These are phyloP conservation scores for Hypolimnas misippus DNA, from an alignment of 2,888 invertebrate genomes.

Conservation along the genomic window DNA sequence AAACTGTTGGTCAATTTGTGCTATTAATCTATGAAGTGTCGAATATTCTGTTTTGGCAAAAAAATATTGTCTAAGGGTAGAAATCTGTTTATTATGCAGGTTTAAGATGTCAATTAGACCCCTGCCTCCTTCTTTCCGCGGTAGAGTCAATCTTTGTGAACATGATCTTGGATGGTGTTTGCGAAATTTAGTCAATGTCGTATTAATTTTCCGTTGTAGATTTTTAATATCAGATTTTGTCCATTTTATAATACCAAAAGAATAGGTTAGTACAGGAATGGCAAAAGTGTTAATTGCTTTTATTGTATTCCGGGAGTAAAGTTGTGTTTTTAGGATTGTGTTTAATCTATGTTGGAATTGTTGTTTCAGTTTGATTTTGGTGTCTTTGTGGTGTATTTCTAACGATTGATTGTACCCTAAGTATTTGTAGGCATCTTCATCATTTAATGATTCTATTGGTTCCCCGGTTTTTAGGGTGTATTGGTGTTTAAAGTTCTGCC, in stretches of 20 bases:
- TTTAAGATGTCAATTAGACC: neutral
- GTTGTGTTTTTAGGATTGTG: neutral
- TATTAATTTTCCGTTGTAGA: neutral
- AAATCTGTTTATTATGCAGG: neutral
- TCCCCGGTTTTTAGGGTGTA: too few relatives aligned
- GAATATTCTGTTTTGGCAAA: too few relatives aligned
- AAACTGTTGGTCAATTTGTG: neutral
- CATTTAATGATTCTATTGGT: too few relatives aligned
- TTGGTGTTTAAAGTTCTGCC: neutral
- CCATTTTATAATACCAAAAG: too few relatives aligned
- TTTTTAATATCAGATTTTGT: neutral
- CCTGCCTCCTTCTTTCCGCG: neutral
- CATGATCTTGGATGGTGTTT: conserved; percentile 1
- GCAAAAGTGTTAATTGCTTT: too few relatives aligned
- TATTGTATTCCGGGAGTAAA: neutral
- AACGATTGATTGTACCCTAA: too few relatives aligned
- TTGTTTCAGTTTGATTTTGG: too few relatives aligned
- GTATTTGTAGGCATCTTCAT: too few relatives aligned
- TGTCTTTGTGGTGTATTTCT: too few relatives aligned
- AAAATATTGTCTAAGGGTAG: too few relatives aligned
- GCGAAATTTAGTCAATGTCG: neutral
- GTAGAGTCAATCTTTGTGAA: neutral
- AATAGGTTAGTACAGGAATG: too few relatives aligned
- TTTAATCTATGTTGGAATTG: too few relatives aligned
- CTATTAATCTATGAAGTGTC: neutral